These are phyloP conservation scores for Notarius quadriscutis DNA, from an alignment of 2,113 vertebrate genomes.

Conservation along the genomic window DNA sequence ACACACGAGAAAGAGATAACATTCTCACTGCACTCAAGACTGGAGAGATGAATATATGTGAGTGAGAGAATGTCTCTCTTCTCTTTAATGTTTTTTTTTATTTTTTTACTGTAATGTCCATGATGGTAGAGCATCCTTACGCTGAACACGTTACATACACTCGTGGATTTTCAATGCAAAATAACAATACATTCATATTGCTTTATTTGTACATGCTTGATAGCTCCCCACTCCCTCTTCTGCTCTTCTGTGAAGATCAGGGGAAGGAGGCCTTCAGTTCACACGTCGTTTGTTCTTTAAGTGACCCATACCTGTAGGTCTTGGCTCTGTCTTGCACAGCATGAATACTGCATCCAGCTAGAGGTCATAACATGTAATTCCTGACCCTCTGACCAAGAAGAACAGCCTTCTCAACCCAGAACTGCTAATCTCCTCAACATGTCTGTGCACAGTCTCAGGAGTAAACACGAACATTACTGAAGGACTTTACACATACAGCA, in stretches of 20 bases:
- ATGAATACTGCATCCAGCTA: not conserved
- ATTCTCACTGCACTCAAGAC: not conserved
- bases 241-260: not conserved
- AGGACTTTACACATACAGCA: too few species aligned
- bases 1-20: not conserved
- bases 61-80: not conserved
- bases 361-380: not conserved
- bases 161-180: not conserved
- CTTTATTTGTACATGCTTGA: not conserved
- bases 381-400: not conserved
- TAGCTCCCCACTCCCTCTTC: not conserved
- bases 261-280: not conserved
- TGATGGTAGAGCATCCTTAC: not conserved
- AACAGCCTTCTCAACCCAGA: not conserved
- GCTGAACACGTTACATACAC: not conserved
- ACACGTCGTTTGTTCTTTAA: not conserved
- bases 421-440: not conserved
- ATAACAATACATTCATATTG: not conserved
- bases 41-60: not conserved
- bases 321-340: not conserved
- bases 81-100: not conserved
- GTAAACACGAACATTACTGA: not conserved
- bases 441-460: not conserved
- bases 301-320: not conserved
- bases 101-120: not conserved